phyloP scores from a whole-genome alignment of 2,113 vertebrate species.

The Nothoprocta pentlandii region DNA sequence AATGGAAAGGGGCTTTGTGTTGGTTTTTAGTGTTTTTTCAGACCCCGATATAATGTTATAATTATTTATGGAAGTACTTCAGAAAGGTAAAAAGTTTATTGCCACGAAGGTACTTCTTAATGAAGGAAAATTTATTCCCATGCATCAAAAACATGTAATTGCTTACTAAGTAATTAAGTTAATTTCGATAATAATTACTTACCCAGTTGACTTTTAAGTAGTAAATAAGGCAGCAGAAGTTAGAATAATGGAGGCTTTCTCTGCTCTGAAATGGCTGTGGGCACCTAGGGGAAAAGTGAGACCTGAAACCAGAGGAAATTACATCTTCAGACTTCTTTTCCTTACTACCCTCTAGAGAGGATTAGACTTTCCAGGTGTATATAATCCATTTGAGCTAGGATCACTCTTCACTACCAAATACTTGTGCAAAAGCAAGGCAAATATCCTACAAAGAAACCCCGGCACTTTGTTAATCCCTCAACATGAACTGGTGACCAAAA shows the following conservation, averaged over 20 bases:
- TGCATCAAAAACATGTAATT: neutral
- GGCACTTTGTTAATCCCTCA: neutral
- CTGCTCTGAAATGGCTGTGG: conserved; percentile 5
- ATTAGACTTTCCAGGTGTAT: neutral
- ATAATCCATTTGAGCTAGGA: neutral
- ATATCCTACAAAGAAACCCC: neutral
- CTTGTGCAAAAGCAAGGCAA: neutral
- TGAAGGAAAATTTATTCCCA: neutral
- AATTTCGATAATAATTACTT: conserved; percentile 32
- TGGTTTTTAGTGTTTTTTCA: neutral
- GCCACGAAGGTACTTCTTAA: neutral
- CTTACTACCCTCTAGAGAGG: neutral
- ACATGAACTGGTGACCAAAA: neutral
- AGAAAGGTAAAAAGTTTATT: neutral
- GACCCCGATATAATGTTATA: neutral
- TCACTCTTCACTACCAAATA: neutral
- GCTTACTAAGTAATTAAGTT: conserved; percentile 29
- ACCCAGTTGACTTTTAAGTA: neutral
- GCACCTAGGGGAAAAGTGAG: neutral
- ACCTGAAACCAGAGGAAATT: conserved; percentile 7
- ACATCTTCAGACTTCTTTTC: neutral
- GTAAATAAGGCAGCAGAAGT: neutral
- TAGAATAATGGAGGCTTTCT: conserved; percentile 22
- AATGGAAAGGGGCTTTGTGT: neutral
- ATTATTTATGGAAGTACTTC: neutral